A percentile compares a stretch with the other conserved stretches of the same genome.
Evolutionary conservation across 2,888 invertebrate genomes (phyloP).

Genomic region (Tiphia femorata): DNA sequence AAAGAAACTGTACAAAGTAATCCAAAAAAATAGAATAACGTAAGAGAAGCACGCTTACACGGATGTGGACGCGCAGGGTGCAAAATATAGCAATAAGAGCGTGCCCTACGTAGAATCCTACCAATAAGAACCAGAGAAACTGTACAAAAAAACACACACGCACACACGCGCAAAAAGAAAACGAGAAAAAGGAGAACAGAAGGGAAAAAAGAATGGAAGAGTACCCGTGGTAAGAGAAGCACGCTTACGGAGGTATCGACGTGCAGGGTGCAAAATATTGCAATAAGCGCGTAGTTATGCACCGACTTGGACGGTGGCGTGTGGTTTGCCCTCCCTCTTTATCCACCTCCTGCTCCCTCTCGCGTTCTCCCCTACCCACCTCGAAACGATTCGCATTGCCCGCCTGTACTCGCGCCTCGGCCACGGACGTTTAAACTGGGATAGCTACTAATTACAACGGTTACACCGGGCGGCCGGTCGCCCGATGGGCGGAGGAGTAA

Average conservation of each 20-base stretch:
- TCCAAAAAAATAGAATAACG: background rate
- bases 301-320: constrained; percentile 39
- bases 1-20: too few species aligned
- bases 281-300: constrained; percentile 48
- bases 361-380: background rate
- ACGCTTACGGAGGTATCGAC: constrained; percentile 41
- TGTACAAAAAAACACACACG: too few species aligned
- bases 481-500: constrained; percentile 17
- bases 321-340: constrained; percentile 34
- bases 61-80: constrained; percentile 47
- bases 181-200: too few species aligned
- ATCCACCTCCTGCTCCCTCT: background rate
- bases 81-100: constrained; percentile 49
- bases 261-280: constrained; percentile 48
- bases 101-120: too few species aligned
- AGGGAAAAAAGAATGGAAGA: too few species aligned
- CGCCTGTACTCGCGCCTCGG: background rate
- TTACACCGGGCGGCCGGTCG: constrained; percentile 45
- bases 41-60: constrained; percentile 18
- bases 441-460: constrained; percentile 55
- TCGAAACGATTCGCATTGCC: background rate
- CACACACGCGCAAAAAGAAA: too few species aligned
- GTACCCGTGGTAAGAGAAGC: too few species aligned
- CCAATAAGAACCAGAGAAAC: too few species aligned
- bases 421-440: constrained; percentile 45